Evolutionary conservation across 2,888 invertebrate genomes (phyloP), one percentile per base, ranked within the genome.

Genomic region (Epinotia ramella): DNA sequence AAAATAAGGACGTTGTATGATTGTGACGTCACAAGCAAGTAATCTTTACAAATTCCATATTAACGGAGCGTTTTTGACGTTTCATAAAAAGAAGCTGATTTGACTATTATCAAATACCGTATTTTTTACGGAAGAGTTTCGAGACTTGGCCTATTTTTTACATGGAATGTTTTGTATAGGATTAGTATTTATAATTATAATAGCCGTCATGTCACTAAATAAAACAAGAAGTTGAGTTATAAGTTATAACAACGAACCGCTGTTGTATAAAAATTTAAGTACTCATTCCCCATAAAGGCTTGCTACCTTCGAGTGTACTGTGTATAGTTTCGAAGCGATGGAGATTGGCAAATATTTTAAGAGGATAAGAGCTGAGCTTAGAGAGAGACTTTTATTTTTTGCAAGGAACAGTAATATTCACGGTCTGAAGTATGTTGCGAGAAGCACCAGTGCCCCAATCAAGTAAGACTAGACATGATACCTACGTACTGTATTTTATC

Each of bases 371-470:
- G 57, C 57, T 13, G 68, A 59, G 20, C 69, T 74, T 20, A 28
- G 57, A 49, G 28, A 70, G 46, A 74, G 86, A 75, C 79, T 89
- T 68, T 53, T 87, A 56, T 88, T 84, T 80, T 89, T 91, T 71
- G 90, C 89, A 9, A 81, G 83, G 44, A 89, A 89, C 44, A 91
- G 91, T 77, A 84, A 86, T 1, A 81, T 93, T 20, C 96, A 96
- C 81, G 96, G 96, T 4, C 88, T 95, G 46, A 91, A 92, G 77
- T 95, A 95, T 84, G 87, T 96, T 60, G 92, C 94, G 77, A 86
- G 88, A 64, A 90, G 91, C 13, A 82, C 91, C 12, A 95, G 90
- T 82, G 92, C 93, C 88, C 84, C 93, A 0, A 94, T 95, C 83
- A 95, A 95, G 96, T 95, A 87, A 83, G 76, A 59, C 24, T 63